These are phyloP conservation scores for Rhynchopsitta pachyrhyncha DNA, from an alignment of 2,113 vertebrate species.

Conservation along the genomic window DNA sequence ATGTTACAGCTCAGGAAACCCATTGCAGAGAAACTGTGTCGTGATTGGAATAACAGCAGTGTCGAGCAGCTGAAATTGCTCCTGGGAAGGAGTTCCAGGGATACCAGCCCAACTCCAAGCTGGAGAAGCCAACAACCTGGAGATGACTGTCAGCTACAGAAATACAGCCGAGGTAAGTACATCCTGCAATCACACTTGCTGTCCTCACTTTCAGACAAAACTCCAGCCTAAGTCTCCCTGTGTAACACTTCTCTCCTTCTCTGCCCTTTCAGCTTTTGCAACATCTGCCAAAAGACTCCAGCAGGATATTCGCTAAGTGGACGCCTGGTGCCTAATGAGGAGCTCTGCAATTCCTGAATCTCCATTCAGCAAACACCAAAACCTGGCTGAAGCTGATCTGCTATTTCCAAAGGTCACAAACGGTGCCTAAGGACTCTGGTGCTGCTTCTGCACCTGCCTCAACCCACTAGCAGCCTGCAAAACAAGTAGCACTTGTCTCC, in stretches of 20 bases:
- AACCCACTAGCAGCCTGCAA: neutral
- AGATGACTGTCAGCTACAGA: conserved; percentile 88
- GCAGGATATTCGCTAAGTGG: conserved; percentile 71
- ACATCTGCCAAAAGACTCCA: conserved; percentile 18
- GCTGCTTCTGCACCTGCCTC: neutral
- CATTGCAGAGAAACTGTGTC: conserved; percentile 76
- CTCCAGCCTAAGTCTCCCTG: neutral
- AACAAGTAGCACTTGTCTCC: neutral
- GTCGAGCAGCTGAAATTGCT: conserved; percentile 78
- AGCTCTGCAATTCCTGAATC: conserved; percentile 73
- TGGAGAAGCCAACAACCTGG: conserved; percentile 86
- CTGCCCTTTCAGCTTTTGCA: conserved; percentile 21
- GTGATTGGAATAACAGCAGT: conserved; percentile 81
- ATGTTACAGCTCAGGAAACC: conserved; percentile 76
- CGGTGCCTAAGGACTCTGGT: neutral
- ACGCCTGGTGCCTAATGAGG: conserved; percentile 76
- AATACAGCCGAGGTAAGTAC: conserved; percentile 78
- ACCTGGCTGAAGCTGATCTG: conserved; percentile 64
- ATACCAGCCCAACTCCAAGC: conserved; percentile 84
- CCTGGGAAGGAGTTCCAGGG: conserved; percentile 85
- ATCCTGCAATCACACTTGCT: accelerated
- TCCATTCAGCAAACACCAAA: conserved; percentile 59
- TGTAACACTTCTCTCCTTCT: neutral
- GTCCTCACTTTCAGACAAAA: neutral
- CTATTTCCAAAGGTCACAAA: conserved; percentile 65